These are phyloP conservation scores for Caenorhabditis panamensis DNA, from an alignment of 2,888 invertebrate genomes.

Conservation along the genomic window DNA sequence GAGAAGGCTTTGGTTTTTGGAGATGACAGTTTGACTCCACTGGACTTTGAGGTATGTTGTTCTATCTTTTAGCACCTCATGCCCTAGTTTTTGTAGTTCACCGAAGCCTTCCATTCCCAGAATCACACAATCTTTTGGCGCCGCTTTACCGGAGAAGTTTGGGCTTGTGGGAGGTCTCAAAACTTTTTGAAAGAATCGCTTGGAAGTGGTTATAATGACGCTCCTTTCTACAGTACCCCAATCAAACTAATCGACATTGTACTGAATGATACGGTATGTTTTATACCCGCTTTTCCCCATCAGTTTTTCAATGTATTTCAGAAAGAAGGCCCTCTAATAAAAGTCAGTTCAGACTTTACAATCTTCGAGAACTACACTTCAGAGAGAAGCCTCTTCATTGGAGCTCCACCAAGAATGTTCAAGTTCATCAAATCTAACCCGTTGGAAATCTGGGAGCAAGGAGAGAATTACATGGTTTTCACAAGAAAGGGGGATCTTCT, in stretches of 20 bases:
- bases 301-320: background rate
- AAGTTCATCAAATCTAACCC: background rate
- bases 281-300: too few species aligned
- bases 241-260: background rate
- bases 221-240: too few species aligned
- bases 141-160: conserved; percentile 3
- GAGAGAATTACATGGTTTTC: background rate
- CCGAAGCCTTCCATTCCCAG: background rate
- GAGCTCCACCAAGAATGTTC: background rate
- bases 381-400: background rate
- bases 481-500: background rate
- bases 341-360: background rate
- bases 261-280: background rate
- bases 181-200: background rate
- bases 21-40: background rate
- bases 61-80: background rate
- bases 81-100: background rate
- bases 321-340: background rate
- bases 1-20: background rate
- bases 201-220: too few species aligned
- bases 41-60: background rate
- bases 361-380: conserved; percentile 6
- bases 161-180: conserved; percentile 8
- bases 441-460: background rate
- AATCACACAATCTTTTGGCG: conserved; percentile 17